Evolutionary conservation across 2,113 vertebrate species (phyloP).

Genomic region (Hippocampus abdominalis): DNA sequence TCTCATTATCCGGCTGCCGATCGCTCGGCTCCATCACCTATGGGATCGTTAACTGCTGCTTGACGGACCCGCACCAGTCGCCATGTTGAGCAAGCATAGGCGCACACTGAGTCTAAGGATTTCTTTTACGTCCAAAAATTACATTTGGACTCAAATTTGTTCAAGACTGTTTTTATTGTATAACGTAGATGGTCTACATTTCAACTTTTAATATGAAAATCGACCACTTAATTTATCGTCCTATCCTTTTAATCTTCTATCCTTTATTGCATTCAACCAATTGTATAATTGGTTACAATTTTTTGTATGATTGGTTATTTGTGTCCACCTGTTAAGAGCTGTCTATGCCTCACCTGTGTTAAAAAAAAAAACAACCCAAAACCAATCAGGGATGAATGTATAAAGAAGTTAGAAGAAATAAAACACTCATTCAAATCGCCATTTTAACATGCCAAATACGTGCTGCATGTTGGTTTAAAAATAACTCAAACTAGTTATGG

Average conservation of each 20-base stretch:
- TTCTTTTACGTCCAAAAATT: neutral
- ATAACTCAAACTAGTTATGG: no score
- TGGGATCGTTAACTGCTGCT: slow-evolving; percentile 52
- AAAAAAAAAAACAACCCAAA: no score
- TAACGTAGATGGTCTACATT: no score
- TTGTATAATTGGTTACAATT: neutral
- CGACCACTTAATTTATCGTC: neutral
- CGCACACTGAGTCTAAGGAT: neutral
- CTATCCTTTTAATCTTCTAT: neutral
- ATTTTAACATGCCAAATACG: no score
- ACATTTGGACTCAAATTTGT: neutral
- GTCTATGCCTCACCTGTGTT: neutral
- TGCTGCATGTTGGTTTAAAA: no score
- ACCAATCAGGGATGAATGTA: no score
- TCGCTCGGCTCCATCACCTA: slow-evolving; percentile 58
- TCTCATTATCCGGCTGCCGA: slow-evolving; percentile 59
- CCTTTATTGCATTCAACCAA: neutral
- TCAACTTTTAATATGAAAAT: no score
- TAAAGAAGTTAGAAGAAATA: no score
- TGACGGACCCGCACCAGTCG: slow-evolving; percentile 15
- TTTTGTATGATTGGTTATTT: no score
- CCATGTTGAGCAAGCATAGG: slow-evolving; percentile 13
- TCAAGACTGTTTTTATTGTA: neutral
- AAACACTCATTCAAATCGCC: no score
- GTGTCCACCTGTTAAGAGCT: neutral